Base-by-base conservation (phyloP, 2,113 vertebrate genomes). In the Microcebus ravelobensis region DNA sequence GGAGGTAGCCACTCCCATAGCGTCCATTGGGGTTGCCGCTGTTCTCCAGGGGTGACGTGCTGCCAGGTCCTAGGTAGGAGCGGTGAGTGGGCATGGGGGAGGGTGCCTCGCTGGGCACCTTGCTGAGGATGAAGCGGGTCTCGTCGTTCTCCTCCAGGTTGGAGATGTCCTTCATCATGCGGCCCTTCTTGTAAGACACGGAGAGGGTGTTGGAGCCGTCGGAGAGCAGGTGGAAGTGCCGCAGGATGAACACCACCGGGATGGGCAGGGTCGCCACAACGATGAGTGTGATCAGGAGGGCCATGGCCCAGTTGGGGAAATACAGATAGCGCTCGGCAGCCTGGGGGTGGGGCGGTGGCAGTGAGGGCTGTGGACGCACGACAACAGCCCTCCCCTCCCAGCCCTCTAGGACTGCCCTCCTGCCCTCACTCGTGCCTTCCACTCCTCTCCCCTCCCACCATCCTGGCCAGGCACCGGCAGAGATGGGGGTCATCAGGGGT, bases 121-220 rank as follows among this genome's bases (percentile, higher is more conserved):
- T 99, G 98, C 99, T 98, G 90, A 99, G 99, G 98, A 99, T 99
- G 98, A 99, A 99, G 95, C 99, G 99, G 9, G 99, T 99, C 98
- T 99, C 99, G 0, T 99, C 99, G 0, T 99, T 99, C 97, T 99
- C 99, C 90, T 99, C 99, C 96, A 99, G 95, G 98, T 99, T 99
- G 98, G 99, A 99, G 94, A 99, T 99, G 98, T 99, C 99, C 98
- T 99, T 99, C 99, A 99, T 99, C 99, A 99, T 99, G 90, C 98
- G 98, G 3, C 99, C 99, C 95, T 99, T 99, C 96, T 99, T 99
- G 98, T 99, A 99, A 91, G 99, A 99, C 96, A 99, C 99, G 0
- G 99, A 99, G 77, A 99, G 99, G 94, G 99, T 99, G 61, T 99
- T 99, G 98, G 99, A 99, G 92, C 99, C 99, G 0, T 99, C 99